Evolutionary conservation across 2,113 vertebrate genomes (phyloP).

Genomic region (Hippocampus zosterae): DNA sequence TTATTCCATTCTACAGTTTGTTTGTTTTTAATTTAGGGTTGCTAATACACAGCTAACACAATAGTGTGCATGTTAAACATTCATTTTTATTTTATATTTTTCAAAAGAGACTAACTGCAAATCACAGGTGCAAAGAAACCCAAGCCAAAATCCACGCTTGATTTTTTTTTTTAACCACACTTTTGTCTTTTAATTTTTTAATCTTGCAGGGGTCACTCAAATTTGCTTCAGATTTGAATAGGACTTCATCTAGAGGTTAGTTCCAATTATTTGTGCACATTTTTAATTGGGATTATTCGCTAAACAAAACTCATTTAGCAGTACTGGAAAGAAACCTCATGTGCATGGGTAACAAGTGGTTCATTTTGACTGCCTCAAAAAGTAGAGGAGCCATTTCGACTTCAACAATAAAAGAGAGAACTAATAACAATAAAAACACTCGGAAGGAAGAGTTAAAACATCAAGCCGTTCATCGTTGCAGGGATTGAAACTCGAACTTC

Average conservation of each 20-base stretch:
- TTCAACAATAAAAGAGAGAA: background rate
- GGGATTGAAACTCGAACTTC: background rate
- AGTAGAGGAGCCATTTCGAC: background rate
- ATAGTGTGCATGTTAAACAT: too few species aligned
- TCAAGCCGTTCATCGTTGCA: background rate
- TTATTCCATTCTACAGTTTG: background rate
- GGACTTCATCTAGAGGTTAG: background rate
- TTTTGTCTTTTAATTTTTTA: background rate
- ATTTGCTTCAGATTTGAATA: background rate
- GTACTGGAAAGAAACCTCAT: background rate
- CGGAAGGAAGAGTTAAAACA: background rate
- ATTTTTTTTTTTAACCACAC: too few species aligned
- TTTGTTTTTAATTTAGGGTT: too few species aligned
- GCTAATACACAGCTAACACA: too few species aligned
- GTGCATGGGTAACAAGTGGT: background rate
- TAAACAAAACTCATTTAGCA: background rate
- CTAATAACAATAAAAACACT: background rate
- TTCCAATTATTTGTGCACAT: background rate
- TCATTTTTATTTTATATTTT: too few species aligned
- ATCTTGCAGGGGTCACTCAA: too few species aligned
- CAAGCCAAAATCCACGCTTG: background rate
- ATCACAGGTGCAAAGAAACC: background rate
- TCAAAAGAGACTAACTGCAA: background rate
- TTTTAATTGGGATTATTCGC: background rate
- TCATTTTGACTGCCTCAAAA: background rate